phyloP scores from a whole-genome alignment of 2,888 invertebrate genomes.

The Lacanobia oleracea region DNA sequence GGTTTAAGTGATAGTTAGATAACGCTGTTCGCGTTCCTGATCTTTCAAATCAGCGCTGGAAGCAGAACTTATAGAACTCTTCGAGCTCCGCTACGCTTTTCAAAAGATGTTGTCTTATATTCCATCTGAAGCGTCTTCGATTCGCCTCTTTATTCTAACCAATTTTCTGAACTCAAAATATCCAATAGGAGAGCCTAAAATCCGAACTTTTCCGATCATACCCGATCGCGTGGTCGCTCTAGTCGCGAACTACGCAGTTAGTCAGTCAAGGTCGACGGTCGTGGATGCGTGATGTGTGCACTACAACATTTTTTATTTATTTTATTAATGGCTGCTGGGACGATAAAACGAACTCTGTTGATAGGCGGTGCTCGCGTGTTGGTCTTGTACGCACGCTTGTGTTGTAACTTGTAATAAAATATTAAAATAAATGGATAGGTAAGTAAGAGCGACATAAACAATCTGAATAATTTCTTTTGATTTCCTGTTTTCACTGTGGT shows the following conservation, averaged over 20 bases:
- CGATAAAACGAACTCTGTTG: constrained; percentile 53
- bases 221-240: constrained; percentile 9
- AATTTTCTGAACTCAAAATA: not conserved
- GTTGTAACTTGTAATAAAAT: constrained; percentile 22
- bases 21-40: not conserved
- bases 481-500: not conserved
- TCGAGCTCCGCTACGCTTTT: not conserved
- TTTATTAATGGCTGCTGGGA: constrained; percentile 54
- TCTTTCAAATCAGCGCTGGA: not conserved
- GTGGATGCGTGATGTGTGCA: constrained; percentile 56
- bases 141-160: not conserved
- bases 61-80: too few relatives aligned
- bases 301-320: constrained; percentile 58
- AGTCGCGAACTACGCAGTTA: constrained; percentile 62
- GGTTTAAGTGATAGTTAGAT: not conserved
- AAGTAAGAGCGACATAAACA: constrained; percentile 1
- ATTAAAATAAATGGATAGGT: constrained; percentile 2
- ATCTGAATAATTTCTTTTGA: not conserved
- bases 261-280: constrained; percentile 55
- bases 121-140: not conserved
- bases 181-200: not conserved
- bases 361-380: constrained; percentile 34
- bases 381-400: constrained; percentile 18
- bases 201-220: constrained; percentile 12
- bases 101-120: not conserved